Percentiles rank a stretch among this genome's conserved stretches.
These are phyloP conservation scores for Heteromyza rotundicornis DNA, from an alignment of 2,888 invertebrate genomes.

Conservation along the genomic window DNA sequence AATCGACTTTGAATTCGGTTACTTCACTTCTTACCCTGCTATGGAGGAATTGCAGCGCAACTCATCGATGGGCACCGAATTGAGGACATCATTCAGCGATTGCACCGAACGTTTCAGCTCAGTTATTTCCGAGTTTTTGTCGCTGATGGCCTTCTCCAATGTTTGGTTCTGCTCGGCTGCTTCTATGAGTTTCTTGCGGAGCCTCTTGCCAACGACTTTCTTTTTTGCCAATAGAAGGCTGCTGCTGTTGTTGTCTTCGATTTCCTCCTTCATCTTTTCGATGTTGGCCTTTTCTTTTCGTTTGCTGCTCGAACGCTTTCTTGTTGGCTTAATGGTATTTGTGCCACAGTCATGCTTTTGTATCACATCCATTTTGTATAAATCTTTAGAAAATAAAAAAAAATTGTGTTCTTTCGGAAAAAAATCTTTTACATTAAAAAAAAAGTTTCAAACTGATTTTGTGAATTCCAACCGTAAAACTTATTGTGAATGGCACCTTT, in stretches of 20 bases:
- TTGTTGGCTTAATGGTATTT: constrained; percentile 8
- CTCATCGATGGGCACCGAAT: constrained; percentile 55
- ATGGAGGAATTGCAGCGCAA: constrained; percentile 53
- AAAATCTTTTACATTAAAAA: too few species aligned
- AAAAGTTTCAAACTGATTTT: too few species aligned
- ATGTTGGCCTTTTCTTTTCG: background rate
- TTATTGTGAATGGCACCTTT: too few species aligned
- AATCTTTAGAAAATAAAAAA: too few species aligned
- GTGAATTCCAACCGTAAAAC: too few species aligned
- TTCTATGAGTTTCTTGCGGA: constrained; percentile 47
- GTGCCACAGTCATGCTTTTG: constrained; percentile 34
- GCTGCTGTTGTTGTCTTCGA: too few species aligned
- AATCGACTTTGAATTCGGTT: too few species aligned
- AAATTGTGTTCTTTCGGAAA: too few species aligned
- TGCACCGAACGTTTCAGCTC: constrained; percentile 52
- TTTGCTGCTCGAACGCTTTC: background rate
- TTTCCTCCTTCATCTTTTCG: constrained; percentile 6
- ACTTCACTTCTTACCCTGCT: too few species aligned
- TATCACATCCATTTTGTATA: constrained; percentile 43
- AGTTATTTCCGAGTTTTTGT: constrained; percentile 52
- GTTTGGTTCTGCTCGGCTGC: constrained; percentile 46
- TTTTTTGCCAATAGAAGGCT: background rate
- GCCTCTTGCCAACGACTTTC: constrained; percentile 30
- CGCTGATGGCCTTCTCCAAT: constrained; percentile 43
- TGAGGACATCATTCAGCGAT: constrained; percentile 53